Base-by-base conservation (phyloP, 2,888 invertebrate species). In the Oscheius sp. region DNA sequence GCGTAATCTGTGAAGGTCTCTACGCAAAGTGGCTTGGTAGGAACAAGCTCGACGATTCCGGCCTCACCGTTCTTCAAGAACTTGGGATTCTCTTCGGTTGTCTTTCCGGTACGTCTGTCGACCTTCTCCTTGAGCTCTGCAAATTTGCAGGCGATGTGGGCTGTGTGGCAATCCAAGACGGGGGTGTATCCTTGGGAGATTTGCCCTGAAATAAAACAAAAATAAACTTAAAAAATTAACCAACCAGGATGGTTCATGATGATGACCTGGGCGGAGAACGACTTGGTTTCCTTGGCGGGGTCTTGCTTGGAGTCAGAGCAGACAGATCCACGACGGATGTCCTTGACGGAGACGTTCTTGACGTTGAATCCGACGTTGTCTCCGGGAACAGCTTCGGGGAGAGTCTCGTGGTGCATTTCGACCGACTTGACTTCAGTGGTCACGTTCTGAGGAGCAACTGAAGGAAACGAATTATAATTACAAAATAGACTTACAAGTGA, bases 321-420 rank as follows among this genome's bases (percentile, higher is more conserved):
- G 75, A 98, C 98, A 87, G 93, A 96, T 81, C 98, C 98, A 92
- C 98, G 93, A 90, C 96, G 93, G 90, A 99, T 91, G 89, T 99
- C 98, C 91, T 99, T 98, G 75, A 99, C 96, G 31, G 97, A 95
- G 33, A 99, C 94, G 92, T 96, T 97, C 92, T 98, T 99, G 53
- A 99, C 95, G 91, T 61, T 99, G 92, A 98, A 99, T 89, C 98
- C 98, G 88, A 99, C 98, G 87, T 98, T 98, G 91, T 98, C 98
- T 77, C 82, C 82, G 86, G 98, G 97, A 48, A 93, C 76, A 70
- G 86, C 86, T 77, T 86, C 86, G 45, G 91, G 90, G 84, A 98
- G 91, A 85, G 96, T 93, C 90, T 97, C 97, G 92, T 98, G 98
- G 90, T 98, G 98, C 98, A 98, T 98, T 91, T 99, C 98, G 83